Conservation (phyloP, 2,797 vertebrate genomes). For the Epinephelus awoara region DNA sequence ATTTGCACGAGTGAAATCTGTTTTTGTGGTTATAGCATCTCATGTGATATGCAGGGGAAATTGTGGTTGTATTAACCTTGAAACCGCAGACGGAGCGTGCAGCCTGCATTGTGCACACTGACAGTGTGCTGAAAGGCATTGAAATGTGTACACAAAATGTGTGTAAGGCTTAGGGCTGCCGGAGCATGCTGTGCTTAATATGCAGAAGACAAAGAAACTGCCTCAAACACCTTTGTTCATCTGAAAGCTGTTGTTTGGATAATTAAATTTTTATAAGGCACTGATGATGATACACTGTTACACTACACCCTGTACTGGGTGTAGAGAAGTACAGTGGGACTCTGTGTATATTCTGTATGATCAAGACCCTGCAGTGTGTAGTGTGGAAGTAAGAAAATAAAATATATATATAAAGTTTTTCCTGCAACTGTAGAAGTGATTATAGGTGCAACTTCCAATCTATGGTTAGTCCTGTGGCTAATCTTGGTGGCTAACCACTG, state of each 20-base stretch:
- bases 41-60: neutral
- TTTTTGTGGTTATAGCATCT: neutral
- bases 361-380: neutral
- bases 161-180: neutral
- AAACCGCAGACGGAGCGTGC: neutral
- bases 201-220: neutral
- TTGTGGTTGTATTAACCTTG: neutral
- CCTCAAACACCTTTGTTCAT: slow-evolving; percentile 3
- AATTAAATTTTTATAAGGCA: slow-evolving; percentile 4
- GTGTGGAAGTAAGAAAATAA: neutral
- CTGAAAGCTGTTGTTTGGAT: slow-evolving; percentile 4
- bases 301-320: neutral
- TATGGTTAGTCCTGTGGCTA: too few relatives aligned
- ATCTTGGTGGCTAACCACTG: too few relatives aligned
- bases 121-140: neutral
- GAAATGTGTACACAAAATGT: neutral
- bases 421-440: too few relatives aligned
- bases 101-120: neutral
- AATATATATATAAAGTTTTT: too few relatives aligned
- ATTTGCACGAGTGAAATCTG: neutral
- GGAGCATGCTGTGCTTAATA: slow-evolving; percentile 2
- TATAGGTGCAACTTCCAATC: too few relatives aligned
- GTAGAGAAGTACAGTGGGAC: neutral
- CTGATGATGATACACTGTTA: neutral
- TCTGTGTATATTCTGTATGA: neutral